Percentiles rank a stretch among this genome's conserved stretches.
Conservation (phyloP, 1,140 invertebrate genomes). For the Chironomus striatipennis region DNA sequence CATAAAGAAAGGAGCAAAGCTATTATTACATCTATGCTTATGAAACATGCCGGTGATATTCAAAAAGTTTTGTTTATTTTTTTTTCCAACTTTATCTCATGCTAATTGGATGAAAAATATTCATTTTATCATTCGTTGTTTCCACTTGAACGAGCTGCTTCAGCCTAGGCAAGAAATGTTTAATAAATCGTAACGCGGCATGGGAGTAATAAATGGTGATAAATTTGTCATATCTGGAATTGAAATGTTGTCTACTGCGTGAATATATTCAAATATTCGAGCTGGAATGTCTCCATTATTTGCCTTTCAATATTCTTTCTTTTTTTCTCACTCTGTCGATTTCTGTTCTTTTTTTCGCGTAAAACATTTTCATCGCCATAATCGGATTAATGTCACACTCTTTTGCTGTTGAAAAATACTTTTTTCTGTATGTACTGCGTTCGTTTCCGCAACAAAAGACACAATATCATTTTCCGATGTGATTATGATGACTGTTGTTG, state of each 20-base stretch:
- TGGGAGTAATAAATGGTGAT: not conserved
- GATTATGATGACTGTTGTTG: no score
- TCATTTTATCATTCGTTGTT: not conserved
- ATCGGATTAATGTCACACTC: not conserved
- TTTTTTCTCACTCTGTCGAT: not conserved
- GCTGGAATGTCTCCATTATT: no score
- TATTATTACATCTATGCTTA: not conserved
- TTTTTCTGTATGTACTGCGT: no score
- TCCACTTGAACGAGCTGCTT: not conserved
- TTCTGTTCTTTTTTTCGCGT: not conserved
- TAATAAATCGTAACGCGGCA: slow-evolving; percentile 1
- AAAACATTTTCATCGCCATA: not conserved
- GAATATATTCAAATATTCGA: not conserved
- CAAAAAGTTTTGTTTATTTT: no score
- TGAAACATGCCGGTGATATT: no score
- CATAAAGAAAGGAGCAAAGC: not conserved
- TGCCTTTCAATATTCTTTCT: no score
- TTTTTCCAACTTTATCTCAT: not conserved
- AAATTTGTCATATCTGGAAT: not conserved
- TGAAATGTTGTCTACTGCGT: not conserved
- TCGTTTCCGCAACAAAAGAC: no score
- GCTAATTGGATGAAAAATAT: not conserved
- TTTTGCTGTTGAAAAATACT: no score
- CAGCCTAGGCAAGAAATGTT: not conserved
- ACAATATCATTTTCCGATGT: no score